A percentile compares a stretch with the other conserved stretches of the same genome.
Conservation (phyloP, 2,113 vertebrate genomes). For the Neomonachus schauinslandi region DNA sequence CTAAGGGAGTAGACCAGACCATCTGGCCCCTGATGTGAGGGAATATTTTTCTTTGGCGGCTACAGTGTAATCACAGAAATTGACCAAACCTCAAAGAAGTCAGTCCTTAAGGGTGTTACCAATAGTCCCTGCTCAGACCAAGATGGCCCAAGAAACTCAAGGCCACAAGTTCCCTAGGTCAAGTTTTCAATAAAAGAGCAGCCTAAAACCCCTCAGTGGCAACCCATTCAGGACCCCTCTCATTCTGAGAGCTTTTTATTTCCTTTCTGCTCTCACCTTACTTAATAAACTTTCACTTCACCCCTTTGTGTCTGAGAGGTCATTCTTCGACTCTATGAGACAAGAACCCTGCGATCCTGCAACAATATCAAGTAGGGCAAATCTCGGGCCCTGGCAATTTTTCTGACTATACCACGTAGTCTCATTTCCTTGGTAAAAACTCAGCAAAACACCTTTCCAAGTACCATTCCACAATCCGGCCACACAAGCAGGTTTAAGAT, state of each 20-base stretch:
- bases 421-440: constrained; percentile 23
- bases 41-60: neutral
- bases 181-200: neutral
- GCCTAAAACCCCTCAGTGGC: neutral
- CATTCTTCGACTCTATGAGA: neutral
- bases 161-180: neutral
- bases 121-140: neutral
- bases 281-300: neutral
- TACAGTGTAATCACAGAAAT: neutral
- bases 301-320: neutral
- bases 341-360: neutral
- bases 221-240: neutral
- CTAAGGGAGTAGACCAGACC: neutral
- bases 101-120: neutral
- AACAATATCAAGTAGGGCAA: neutral
- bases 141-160: neutral
- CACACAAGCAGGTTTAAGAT: neutral
- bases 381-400: neutral
- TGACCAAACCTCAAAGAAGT: neutral
- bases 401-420: neutral
- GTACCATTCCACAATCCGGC: neutral
- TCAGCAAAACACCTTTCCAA: neutral
- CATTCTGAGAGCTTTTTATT: neutral
- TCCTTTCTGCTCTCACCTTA: neutral
- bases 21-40: neutral